These are phyloP conservation scores for Chrysomela aeneicollis DNA, from an alignment of 2,888 invertebrate genomes.

Conservation along the genomic window DNA sequence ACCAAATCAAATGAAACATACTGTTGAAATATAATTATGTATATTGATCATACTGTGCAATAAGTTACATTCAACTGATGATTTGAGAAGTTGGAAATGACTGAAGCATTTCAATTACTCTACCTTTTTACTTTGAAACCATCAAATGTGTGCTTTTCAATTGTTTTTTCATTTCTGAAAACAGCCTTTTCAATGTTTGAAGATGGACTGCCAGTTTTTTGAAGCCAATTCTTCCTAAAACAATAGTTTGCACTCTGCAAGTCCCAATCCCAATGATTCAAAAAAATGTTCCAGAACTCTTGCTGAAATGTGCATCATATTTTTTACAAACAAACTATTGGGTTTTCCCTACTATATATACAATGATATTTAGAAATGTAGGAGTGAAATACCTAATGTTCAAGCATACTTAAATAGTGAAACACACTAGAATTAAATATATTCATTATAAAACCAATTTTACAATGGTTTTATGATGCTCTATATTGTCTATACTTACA, in stretches of 20 bases:
- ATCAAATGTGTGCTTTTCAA: constrained; percentile 56
- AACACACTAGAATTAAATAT: no score
- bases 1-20: neutral
- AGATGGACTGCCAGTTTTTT: constrained; percentile 75
- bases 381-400: no score
- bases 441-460: no score
- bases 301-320: constrained; percentile 18
- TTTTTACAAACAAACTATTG: constrained; percentile 13
- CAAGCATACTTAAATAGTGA: no score
- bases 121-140: constrained; percentile 47
- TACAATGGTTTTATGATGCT: no score
- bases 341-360: neutral
- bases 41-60: neutral
- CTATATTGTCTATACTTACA: constrained; percentile 63
- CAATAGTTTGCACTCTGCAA: constrained; percentile 9
- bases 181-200: constrained; percentile 77
- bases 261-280: neutral
- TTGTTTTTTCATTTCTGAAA: constrained; percentile 71
- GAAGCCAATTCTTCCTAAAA: constrained; percentile 68
- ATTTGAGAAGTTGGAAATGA: neutral
- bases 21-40: neutral
- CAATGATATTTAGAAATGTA: no score
- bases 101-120: constrained; percentile 13
- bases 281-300: no score
- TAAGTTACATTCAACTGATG: neutral